Percentiles rank a stretch among this genome's conserved stretches.
Conservation (phyloP, 1,140 invertebrate species). For the Papilio machaon region DNA sequence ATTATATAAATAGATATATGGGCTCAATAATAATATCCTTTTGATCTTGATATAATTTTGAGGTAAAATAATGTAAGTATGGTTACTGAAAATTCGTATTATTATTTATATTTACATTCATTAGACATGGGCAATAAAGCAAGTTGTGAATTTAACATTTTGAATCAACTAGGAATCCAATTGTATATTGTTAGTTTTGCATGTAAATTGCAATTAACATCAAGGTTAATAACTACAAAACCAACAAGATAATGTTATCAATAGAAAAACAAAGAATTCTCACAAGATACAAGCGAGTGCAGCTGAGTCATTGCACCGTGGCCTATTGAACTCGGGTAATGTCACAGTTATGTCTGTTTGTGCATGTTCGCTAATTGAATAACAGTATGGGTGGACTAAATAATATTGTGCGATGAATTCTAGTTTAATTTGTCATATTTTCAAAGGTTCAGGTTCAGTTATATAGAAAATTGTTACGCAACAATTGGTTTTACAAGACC, state of each 20-base stretch:
- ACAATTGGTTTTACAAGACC: not conserved
- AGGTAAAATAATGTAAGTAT: too few species aligned
- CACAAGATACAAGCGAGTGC: not conserved
- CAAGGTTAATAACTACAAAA: not conserved
- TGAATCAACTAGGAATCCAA: not conserved
- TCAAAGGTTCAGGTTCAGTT: not conserved
- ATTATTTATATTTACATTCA: not conserved
- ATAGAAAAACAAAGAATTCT: slow-evolving; percentile 16
- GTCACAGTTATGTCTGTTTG: not conserved
- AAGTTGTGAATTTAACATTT: not conserved
- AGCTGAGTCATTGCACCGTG: not conserved
- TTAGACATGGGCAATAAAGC: not conserved
- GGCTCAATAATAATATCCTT: too few species aligned
- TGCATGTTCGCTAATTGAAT: not conserved
- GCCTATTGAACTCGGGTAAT: not conserved
- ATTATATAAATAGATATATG: too few species aligned
- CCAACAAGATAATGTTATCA: not conserved
- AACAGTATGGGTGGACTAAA: not conserved
- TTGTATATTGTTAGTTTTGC: slow-evolving; percentile 4
- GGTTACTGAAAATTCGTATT: not conserved
- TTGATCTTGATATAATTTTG: too few species aligned
- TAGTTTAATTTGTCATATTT: not conserved
- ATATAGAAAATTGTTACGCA: slow-evolving; percentile 1
- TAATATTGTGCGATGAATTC: not conserved
- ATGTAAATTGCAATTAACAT: slow-evolving; percentile 8